Evolutionary conservation across 1,140 invertebrate species (phyloP).

Genomic region (Tetramorium parvispinum): DNA sequence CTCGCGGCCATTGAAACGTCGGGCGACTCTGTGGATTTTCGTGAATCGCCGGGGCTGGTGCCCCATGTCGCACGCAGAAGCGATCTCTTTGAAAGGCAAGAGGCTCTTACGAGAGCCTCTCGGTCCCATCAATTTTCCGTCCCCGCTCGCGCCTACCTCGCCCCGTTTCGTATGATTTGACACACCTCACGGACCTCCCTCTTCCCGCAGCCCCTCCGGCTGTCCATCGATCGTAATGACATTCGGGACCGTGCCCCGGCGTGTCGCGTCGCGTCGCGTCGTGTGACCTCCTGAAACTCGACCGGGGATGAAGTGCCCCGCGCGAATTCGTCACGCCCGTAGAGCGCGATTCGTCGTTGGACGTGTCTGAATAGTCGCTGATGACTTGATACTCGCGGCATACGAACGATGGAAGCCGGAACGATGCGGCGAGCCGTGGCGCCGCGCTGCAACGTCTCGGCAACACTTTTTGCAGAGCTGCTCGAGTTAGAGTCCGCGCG

Average conservation of each 20-base stretch:
- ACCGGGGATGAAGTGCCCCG: conserved; percentile 62
- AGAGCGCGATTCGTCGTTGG: conserved; percentile 68
- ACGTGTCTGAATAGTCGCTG: conserved; percentile 79
- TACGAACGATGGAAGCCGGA: conserved; percentile 60
- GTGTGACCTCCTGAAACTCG: conserved; percentile 56
- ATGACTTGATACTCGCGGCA: conserved; percentile 83
- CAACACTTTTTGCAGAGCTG: background rate
- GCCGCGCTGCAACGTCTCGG: conserved; percentile 52
- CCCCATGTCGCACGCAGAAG: conserved; percentile 4
- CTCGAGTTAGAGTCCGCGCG: background rate
- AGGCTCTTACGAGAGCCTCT: conserved; percentile 33
- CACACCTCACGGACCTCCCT: conserved; percentile 50
- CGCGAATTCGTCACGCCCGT: conserved; percentile 80
- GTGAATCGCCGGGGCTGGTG: conserved; percentile 37
- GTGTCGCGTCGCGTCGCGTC: background rate
- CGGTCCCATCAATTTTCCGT: conserved; percentile 73
- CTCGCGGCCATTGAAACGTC: conserved; percentile 47
- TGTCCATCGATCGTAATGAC: conserved; percentile 58
- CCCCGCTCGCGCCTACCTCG: conserved; percentile 64
- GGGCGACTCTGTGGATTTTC: conserved; percentile 67
- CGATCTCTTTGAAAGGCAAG: conserved; percentile 35
- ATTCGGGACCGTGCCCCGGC: background rate
- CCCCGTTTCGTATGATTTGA: conserved; percentile 52
- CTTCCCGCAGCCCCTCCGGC: background rate
- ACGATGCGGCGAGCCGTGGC: conserved; percentile 40